phyloP scores from a whole-genome alignment of 2,888 invertebrate species.

The Acanthosoma haemorrhoidale region DNA sequence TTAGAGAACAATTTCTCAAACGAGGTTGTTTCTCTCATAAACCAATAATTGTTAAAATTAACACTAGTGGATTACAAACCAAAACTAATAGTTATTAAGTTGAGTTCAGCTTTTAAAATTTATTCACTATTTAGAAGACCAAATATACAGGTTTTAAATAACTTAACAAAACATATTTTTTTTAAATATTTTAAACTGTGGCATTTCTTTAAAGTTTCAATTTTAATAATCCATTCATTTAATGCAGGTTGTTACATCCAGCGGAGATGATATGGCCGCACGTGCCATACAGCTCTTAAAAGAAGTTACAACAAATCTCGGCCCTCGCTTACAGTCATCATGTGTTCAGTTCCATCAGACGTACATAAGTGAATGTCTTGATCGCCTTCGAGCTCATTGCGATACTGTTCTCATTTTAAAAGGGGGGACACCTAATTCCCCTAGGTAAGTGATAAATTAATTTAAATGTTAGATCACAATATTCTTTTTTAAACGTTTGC shows the following conservation, averaged over 20 bases:
- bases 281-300: slow-evolving; percentile 86
- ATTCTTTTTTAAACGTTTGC: too few relatives aligned
- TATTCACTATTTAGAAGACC: too few relatives aligned
- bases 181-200: neutral
- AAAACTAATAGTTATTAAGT: too few relatives aligned
- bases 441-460: slow-evolving; percentile 14
- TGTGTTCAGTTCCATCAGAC: slow-evolving; percentile 82
- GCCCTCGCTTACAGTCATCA: slow-evolving; percentile 73
- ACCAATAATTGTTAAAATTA: too few relatives aligned
- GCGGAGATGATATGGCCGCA: slow-evolving; percentile 86
- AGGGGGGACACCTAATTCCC: slow-evolving; percentile 35
- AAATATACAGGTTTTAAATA: neutral
- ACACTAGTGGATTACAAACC: too few relatives aligned
- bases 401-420: slow-evolving; percentile 66
- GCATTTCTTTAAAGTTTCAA: too few relatives aligned
- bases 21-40: too few relatives aligned
- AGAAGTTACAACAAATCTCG: slow-evolving; percentile 90
- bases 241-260: slow-evolving; percentile 74
- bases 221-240: neutral
- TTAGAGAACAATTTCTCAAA: too few relatives aligned
- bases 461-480: too few relatives aligned
- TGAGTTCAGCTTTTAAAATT: too few relatives aligned
- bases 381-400: slow-evolving; percentile 77
- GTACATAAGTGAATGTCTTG: slow-evolving; percentile 87
- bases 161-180: neutral